Conservation (phyloP, 2,888 invertebrate species). For the Dryocosmus kuriphilus region DNA sequence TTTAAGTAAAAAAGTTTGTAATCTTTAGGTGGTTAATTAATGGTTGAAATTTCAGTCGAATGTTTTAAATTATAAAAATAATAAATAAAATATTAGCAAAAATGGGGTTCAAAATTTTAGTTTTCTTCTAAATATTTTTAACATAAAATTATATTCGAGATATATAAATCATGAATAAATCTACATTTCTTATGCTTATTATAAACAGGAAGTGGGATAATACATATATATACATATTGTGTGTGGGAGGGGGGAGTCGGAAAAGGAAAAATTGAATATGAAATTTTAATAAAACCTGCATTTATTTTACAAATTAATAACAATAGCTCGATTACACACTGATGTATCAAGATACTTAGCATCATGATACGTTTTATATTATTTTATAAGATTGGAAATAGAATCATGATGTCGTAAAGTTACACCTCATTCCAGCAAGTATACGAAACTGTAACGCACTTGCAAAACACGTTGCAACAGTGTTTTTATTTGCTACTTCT, state of each 20-base stretch:
- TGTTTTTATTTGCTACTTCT: not conserved
- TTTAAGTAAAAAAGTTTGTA: too few relatives aligned
- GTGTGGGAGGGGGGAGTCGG: too few relatives aligned
- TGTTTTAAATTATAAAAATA: too few relatives aligned
- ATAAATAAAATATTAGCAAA: too few relatives aligned
- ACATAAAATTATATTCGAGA: too few relatives aligned
- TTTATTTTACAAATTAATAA: constrained; percentile 70
- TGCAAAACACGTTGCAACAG: not conserved
- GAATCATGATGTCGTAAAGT: constrained; percentile 12
- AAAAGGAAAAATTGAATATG: not conserved
- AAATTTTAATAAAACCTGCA: constrained; percentile 43
- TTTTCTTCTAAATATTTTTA: too few relatives aligned
- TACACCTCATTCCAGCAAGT: not conserved
- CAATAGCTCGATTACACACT: constrained; percentile 66
- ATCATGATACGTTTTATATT: constrained; percentile 6
- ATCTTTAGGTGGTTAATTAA: too few relatives aligned
- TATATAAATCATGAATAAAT: too few relatives aligned
- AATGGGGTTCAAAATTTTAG: too few relatives aligned
- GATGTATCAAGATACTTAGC: constrained; percentile 54
- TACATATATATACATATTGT: too few relatives aligned
- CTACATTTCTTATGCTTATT: not conserved
- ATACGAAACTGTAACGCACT: constrained; percentile 25
- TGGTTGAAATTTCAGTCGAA: too few relatives aligned
- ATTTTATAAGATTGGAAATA: constrained; percentile 25
- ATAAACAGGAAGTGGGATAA: not conserved